Evolutionary conservation across 2,797 vertebrate species (phyloP).

Genomic region (Lithobates pipiens): DNA sequence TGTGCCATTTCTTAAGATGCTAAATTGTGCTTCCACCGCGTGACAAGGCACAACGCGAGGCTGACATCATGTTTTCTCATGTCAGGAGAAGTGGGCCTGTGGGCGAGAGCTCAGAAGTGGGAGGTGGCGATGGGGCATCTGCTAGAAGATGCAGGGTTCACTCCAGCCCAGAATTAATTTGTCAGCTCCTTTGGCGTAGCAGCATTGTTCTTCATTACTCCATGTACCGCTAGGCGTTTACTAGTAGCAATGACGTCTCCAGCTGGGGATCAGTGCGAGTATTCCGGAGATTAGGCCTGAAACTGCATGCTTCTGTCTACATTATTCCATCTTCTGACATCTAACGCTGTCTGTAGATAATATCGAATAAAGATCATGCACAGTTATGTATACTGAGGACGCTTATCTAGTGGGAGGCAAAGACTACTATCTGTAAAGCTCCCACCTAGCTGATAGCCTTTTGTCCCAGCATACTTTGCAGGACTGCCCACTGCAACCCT

Average conservation of each 20-base stretch:
- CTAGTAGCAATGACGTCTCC: constrained; percentile 37
- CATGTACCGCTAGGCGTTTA: not conserved
- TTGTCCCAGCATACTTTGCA: no score
- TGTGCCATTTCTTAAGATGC: constrained; percentile 1
- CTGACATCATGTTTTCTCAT: constrained; percentile 1
- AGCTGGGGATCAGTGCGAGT: not conserved
- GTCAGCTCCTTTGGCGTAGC: not conserved
- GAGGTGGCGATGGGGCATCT: constrained; percentile 8
- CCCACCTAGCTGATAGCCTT: no score
- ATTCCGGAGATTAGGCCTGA: not conserved
- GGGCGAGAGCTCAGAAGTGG: constrained; percentile 10
- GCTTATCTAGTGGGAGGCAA: no score
- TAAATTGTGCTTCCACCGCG: not conserved
- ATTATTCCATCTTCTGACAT: no score
- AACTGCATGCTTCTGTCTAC: no score
- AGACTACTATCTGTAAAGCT: no score
- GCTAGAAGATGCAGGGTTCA: not conserved
- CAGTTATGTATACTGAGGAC: no score
- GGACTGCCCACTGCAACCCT: no score
- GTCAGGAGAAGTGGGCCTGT: not conserved
- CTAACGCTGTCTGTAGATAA: no score
- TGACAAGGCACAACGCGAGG: not conserved
- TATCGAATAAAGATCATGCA: no score
- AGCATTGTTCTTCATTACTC: constrained; percentile 15
- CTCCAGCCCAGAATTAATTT: constrained; percentile 15